These are phyloP conservation scores for Ochropleura leucogaster DNA, from an alignment of 2,888 invertebrate species.

Conservation along the genomic window DNA sequence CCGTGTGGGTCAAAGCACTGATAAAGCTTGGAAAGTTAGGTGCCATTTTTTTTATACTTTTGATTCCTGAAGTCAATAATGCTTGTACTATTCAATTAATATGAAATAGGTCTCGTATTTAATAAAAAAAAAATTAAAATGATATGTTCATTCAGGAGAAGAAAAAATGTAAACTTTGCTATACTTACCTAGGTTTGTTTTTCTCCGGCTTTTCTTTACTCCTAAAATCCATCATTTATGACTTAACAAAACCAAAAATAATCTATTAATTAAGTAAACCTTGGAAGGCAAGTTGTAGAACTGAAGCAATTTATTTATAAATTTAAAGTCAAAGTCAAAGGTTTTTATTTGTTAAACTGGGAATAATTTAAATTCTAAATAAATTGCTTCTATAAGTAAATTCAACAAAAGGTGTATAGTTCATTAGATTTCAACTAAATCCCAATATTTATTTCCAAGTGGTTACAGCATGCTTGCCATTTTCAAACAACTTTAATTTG, in stretches of 20 bases:
- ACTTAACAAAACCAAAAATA: background rate
- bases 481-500: too few species aligned
- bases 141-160: background rate
- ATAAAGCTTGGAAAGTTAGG: slow-evolving; percentile 46
- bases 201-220: background rate
- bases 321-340: too few species aligned
- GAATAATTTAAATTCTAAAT: too few species aligned
- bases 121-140: background rate
- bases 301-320: background rate
- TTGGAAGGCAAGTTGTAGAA: background rate
- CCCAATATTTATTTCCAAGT: too few species aligned
- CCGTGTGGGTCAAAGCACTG: slow-evolving; percentile 35
- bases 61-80: background rate
- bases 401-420: too few species aligned
- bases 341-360: too few species aligned
- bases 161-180: background rate
- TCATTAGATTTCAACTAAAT: too few species aligned
- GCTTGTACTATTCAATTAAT: background rate
- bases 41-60: slow-evolving; percentile 13
- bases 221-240: background rate
- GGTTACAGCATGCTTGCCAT: too few species aligned
- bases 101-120: too few species aligned
- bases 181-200: too few species aligned
- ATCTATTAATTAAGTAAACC: background rate
- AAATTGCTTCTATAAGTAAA: too few species aligned